Conservation (phyloP, 2,888 invertebrate genomes). For the Bellardia bayeri region DNA sequence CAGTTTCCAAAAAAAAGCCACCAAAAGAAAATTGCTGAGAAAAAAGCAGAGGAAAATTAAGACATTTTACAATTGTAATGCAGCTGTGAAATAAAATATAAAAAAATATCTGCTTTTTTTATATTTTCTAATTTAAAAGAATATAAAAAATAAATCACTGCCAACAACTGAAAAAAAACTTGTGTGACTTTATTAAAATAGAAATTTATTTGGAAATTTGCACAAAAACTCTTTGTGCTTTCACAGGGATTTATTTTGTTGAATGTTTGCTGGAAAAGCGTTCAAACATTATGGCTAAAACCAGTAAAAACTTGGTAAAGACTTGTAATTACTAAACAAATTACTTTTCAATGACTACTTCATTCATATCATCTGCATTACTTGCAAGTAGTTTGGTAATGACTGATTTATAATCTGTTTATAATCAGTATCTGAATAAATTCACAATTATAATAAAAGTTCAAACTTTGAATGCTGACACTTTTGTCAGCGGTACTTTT, state of each 20-base stretch:
- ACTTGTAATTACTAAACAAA: too few relatives aligned
- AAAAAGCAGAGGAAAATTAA: slow-evolving; percentile 35
- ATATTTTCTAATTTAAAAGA: not conserved
- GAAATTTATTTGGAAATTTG: slow-evolving; percentile 21
- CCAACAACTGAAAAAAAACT: not conserved
- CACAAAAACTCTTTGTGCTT: not conserved
- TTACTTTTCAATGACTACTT: too few relatives aligned
- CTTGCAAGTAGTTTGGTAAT: too few relatives aligned
- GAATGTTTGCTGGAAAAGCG: too few relatives aligned
- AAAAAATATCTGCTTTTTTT: not conserved
- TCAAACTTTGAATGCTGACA: too few relatives aligned
- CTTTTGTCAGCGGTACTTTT: too few relatives aligned
- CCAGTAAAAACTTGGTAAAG: too few relatives aligned
- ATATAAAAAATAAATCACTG: slow-evolving; percentile 39
- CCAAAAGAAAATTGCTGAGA: not conserved
- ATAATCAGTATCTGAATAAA: too few relatives aligned
- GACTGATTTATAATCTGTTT: too few relatives aligned
- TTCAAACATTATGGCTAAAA: too few relatives aligned
- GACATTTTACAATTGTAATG: slow-evolving; percentile 14
- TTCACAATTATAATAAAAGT: too few relatives aligned
- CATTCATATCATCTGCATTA: too few relatives aligned
- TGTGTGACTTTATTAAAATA: slow-evolving; percentile 53
- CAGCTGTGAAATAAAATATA: not conserved
- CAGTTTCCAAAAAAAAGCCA: slow-evolving; percentile 15
- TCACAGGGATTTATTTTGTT: not conserved